Conservation (phyloP, 1,140 invertebrate genomes). For the Gonioctena quinquepunctata region DNA sequence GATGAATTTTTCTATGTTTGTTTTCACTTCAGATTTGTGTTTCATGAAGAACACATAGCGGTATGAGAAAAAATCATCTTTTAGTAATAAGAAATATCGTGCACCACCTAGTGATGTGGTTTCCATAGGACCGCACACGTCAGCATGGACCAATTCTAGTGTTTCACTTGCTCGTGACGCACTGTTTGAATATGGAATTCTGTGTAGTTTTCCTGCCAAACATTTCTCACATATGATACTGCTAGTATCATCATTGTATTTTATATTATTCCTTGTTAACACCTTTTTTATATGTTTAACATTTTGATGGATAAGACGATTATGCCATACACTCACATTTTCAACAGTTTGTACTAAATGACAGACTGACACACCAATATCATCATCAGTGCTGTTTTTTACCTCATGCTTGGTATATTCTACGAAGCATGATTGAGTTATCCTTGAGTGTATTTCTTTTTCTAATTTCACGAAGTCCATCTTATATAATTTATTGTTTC, state of each 20-base stretch:
- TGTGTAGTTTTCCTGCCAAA: constrained; percentile 3
- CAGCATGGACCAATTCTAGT: constrained; percentile 37
- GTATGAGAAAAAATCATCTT: constrained; percentile 47
- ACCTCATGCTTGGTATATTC: too few relatives aligned
- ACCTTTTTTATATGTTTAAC: neutral
- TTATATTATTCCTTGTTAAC: neutral
- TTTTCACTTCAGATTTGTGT: constrained; percentile 37
- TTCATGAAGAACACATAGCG: constrained; percentile 42
- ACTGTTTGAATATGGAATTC: neutral
- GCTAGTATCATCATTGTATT: constrained; percentile 10
- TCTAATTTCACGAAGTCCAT: neutral
- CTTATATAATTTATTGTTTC: neutral
- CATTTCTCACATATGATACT: constrained; percentile 13
- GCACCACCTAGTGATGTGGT: constrained; percentile 37
- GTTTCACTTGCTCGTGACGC: constrained; percentile 3
- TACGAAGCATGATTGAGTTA: too few relatives aligned
- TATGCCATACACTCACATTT: neutral
- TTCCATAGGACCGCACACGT: constrained; percentile 50
- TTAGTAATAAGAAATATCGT: constrained; percentile 49
- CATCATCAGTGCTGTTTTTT: neutral
- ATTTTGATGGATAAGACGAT: neutral
- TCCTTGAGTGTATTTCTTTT: too few relatives aligned
- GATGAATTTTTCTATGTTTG: constrained; percentile 44
- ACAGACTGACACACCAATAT: neutral
- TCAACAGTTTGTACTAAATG: neutral